These are phyloP conservation scores for Nasonia oneida DNA, from an alignment of 2,888 invertebrate genomes.

Conservation along the genomic window DNA sequence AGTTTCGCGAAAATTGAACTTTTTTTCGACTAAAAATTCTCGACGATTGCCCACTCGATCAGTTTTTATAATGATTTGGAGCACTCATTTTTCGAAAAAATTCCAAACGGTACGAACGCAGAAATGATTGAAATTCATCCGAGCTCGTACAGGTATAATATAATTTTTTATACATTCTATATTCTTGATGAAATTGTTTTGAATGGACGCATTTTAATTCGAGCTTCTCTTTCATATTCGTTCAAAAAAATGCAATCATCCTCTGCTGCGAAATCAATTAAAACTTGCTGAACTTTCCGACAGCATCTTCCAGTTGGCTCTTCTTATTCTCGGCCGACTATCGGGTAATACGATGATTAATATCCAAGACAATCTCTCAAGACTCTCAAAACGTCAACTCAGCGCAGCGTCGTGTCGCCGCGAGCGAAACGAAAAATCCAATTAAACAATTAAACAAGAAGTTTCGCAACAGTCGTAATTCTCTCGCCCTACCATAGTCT, in stretches of 20 bases:
- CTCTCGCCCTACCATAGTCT: not conserved
- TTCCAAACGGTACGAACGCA: too few species aligned
- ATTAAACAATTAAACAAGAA: slow-evolving; percentile 53
- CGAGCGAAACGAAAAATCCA: slow-evolving; percentile 39
- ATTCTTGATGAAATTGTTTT: not conserved
- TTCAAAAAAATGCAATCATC: not conserved
- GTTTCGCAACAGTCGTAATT: slow-evolving; percentile 42
- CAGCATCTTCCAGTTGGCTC: not conserved
- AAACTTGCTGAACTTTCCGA: not conserved
- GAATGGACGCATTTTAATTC: not conserved
- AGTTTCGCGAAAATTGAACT: too few species aligned
- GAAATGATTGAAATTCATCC: too few species aligned
- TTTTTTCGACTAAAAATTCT: too few species aligned
- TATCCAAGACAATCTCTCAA: not conserved
- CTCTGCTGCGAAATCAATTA: not conserved
- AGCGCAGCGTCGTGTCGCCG: not conserved
- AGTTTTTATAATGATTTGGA: too few species aligned
- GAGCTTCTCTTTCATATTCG: not conserved
- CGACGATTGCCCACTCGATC: too few species aligned
- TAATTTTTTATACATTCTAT: not conserved
- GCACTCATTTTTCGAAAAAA: too few species aligned
- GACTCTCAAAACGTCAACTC: not conserved
- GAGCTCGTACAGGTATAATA: too few species aligned
- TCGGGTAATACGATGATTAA: slow-evolving; percentile 20
- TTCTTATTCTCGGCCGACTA: not conserved